These are phyloP conservation scores for Shargacucullia verbasci DNA, from an alignment of 2,888 invertebrate species.

Conservation along the genomic window DNA sequence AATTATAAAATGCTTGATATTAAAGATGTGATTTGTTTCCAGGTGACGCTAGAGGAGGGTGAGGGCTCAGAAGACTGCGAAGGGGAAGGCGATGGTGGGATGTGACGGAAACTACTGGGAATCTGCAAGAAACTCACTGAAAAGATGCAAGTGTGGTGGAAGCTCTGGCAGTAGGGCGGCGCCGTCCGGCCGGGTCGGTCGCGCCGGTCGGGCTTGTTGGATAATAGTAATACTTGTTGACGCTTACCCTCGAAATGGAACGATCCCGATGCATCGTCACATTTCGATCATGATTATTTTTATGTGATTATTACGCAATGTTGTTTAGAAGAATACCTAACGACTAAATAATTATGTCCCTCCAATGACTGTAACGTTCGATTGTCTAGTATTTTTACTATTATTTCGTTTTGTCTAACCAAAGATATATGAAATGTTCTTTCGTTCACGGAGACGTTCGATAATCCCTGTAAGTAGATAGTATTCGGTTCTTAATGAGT, in stretches of 20 bases:
- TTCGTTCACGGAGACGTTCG: constrained; percentile 80
- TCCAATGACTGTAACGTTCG: constrained; percentile 87
- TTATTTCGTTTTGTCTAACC: constrained; percentile 86
- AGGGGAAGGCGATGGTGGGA: constrained; percentile 90
- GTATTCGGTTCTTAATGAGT: constrained; percentile 85
- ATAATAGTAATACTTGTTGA: constrained; percentile 84
- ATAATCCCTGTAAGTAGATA: constrained; percentile 86
- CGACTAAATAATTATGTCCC: constrained; percentile 86
- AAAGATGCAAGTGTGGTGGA: constrained; percentile 97
- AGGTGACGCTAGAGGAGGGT: constrained; percentile 96
- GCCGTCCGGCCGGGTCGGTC: constrained; percentile 55
- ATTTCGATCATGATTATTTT: constrained; percentile 85
- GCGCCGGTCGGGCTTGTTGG: constrained; percentile 67
- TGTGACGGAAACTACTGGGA: constrained; percentile 98
- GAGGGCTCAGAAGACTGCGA: constrained; percentile 91
- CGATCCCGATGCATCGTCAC: constrained; percentile 80
- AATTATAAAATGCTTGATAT: background rate
- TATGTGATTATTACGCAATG: constrained; percentile 86
- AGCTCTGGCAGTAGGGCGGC: constrained; percentile 91
- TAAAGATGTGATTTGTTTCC: constrained; percentile 55
- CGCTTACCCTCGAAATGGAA: constrained; percentile 86
- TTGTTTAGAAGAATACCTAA: constrained; percentile 86
- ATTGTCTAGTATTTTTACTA: constrained; percentile 85
- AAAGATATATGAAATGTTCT: constrained; percentile 83
- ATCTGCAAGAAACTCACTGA: constrained; percentile 97